A percentile compares a stretch with the other conserved stretches of the same genome.
Evolutionary conservation across 2,797 vertebrate species (phyloP).

Genomic region (Poeciliopsis turneri): DNA sequence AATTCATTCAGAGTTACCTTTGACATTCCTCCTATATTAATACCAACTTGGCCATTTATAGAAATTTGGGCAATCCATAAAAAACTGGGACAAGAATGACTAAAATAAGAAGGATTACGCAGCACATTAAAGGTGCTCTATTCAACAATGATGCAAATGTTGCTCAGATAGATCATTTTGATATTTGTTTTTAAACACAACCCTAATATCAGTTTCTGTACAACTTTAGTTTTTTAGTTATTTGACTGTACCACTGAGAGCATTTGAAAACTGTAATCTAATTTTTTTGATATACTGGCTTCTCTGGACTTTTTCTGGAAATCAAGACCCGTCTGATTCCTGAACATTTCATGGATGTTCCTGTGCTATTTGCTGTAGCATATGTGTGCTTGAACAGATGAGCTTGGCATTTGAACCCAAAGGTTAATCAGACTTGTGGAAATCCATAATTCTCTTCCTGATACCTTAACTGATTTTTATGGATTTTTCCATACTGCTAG

Average conservation of each 20-base stretch:
- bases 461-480: neutral
- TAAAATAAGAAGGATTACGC: neutral
- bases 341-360: neutral
- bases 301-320: neutral
- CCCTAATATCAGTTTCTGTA: neutral
- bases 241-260: neutral
- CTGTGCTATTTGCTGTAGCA: neutral
- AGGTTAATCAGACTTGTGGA: neutral
- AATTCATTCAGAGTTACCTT: neutral
- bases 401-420: neutral
- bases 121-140: neutral
- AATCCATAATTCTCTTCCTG: neutral
- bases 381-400: neutral
- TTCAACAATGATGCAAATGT: neutral
- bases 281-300: neutral
- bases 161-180: neutral
- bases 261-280: neutral
- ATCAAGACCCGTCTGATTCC: neutral
- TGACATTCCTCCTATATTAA: neutral
- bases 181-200: neutral
- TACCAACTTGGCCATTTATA: neutral
- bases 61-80: neutral
- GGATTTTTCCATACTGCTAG: neutral
- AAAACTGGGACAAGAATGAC: neutral
- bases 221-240: neutral